Evolutionary conservation across 2,888 invertebrate species (phyloP), one percentile per base, ranked within the genome.

Genomic region (Acleris emargana): DNA sequence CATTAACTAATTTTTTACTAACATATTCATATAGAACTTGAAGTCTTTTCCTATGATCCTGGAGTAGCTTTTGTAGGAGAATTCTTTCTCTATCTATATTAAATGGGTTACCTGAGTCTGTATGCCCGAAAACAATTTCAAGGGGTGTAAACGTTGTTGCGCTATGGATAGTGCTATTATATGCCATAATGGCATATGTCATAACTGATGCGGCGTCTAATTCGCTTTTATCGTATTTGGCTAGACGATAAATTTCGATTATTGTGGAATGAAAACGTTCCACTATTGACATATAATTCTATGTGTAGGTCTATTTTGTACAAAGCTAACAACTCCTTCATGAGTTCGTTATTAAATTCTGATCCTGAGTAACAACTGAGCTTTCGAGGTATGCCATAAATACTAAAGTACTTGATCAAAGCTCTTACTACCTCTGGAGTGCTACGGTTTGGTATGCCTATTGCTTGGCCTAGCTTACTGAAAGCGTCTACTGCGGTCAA

Each of bases 41-140:
- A 9, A 66, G n/a, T 4, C 68, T 45, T 58, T 68, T 72, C 17
- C 61, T 64, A 64, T 71, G 71, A 17, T 72, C 69, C 25, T 59
- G 17, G 3, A 72, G 2, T 38, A 72, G 20, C 53, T 72, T 63
- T 58, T 72, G 71, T 28, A 59, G 47, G n/a, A 69, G 11, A 28
- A 68, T 54, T 11, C 20, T 20, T 25, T 62, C 47, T 38, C 32
- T 60, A 11, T 62, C 43, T 38, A 62, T 17, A 17, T 62, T 43
- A 2, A 62, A 62, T 13, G 32, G 9, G 18, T 53, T 61, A 2
- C 61, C 47, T 2, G 54, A 16, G 2, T 61, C 61, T 5, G 61
- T 61, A 22, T 61, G 61, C 1, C 54, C 61, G 3, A 54, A 54
- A 22, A 62, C 61, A 28, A 62, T 16, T 49, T 62, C 61, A 2